Conservation (phyloP, 2,888 invertebrate genomes). For the Nomada fucata region DNA sequence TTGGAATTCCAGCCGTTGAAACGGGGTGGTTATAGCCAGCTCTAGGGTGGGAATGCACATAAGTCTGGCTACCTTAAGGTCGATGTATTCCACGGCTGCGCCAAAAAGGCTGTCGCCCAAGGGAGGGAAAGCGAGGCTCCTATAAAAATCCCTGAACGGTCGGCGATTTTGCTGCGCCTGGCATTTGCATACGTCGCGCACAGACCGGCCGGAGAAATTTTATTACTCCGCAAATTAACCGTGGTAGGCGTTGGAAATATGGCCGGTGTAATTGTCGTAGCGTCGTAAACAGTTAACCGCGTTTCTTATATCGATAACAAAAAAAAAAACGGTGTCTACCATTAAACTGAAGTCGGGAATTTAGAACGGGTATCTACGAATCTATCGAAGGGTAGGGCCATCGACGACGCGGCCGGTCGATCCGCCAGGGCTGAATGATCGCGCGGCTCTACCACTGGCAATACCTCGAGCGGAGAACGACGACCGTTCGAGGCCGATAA, state of each 20-base stretch:
- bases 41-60: slow-evolving; percentile 47
- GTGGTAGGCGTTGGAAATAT: slow-evolving; percentile 6
- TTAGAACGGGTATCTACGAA: neutral
- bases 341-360: neutral
- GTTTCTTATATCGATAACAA: neutral
- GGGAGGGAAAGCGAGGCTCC: slow-evolving; percentile 22
- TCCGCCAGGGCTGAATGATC: slow-evolving; percentile 17
- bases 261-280: neutral
- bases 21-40: slow-evolving; percentile 43
- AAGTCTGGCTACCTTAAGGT: slow-evolving; percentile 56
- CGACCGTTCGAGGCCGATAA: slow-evolving; percentile 11
- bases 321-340: neutral
- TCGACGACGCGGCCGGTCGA: neutral
- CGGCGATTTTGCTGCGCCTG: slow-evolving; percentile 34
- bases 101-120: neutral
- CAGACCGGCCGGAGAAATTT: slow-evolving; percentile 22
- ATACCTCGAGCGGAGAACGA: slow-evolving; percentile 14
- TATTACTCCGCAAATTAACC: slow-evolving; percentile 30
- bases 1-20: slow-evolving; percentile 62
- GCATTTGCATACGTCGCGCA: slow-evolving; percentile 46
- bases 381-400: neutral
- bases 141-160: slow-evolving; percentile 51
- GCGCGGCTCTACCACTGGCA: slow-evolving; percentile 20
- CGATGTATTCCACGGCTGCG: slow-evolving; percentile 20
- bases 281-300: neutral